Evolutionary conservation across 2,797 vertebrate genomes (phyloP).

Genomic region (Vireo griseus): DNA sequence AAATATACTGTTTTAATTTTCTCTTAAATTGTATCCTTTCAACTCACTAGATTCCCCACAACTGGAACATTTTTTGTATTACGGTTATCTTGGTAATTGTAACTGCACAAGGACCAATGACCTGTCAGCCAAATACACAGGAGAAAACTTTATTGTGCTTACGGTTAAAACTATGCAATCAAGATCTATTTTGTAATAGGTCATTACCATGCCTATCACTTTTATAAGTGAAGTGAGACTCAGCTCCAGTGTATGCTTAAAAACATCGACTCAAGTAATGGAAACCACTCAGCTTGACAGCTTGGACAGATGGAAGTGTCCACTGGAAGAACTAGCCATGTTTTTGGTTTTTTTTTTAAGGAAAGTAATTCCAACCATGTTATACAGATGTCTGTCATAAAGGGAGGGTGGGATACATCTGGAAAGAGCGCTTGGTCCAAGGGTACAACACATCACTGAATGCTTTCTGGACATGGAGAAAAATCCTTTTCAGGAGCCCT

Average conservation of each 20-base stretch:
- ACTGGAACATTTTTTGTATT: not conserved
- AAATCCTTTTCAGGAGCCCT: not conserved
- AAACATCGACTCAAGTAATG: not conserved
- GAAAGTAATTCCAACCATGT: rapidly evolving
- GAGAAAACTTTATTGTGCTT: not conserved
- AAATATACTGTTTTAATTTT: not conserved
- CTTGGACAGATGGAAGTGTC: not conserved
- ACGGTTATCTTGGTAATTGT: not conserved
- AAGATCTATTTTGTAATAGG: not conserved
- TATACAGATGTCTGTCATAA: not conserved
- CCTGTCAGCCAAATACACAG: not conserved
- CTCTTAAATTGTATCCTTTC: not conserved
- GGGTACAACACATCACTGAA: not conserved
- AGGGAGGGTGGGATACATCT: rapidly evolving
- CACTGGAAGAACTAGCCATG: too few relatives aligned
- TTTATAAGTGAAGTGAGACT: not conserved
- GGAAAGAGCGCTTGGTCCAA: not conserved
- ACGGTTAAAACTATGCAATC: not conserved
- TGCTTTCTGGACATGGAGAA: not conserved
- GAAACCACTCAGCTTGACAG: not conserved
- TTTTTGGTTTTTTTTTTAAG: not conserved
- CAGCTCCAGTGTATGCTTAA: rapidly evolving
- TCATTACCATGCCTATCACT: not conserved
- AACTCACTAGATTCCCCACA: not conserved
- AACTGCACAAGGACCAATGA: not conserved